Percentiles rank a stretch among this genome's conserved stretches.
phyloP scores from a whole-genome alignment of 2,797 vertebrate genomes.

The Strix occidentalis region DNA sequence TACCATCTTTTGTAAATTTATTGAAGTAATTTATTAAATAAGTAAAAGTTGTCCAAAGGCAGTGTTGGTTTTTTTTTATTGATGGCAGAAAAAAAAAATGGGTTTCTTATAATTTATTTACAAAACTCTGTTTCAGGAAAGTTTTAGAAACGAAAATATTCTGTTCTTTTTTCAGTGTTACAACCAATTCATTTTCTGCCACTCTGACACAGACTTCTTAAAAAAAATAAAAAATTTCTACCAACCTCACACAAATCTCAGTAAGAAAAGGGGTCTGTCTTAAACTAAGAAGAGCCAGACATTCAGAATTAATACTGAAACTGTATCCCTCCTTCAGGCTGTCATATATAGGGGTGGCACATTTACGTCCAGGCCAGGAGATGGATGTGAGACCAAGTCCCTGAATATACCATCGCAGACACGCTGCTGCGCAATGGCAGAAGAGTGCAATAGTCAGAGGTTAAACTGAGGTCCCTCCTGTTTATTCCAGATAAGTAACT shows the following conservation, averaged over 20 bases:
- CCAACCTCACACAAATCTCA: background rate
- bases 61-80: conserved; percentile 18
- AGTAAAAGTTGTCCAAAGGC: conserved; percentile 64
- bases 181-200: background rate
- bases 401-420: background rate
- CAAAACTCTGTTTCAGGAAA: background rate
- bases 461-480: conserved; percentile 16
- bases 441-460: background rate
- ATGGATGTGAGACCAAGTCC: background rate
- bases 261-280: background rate
- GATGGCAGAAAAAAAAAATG: background rate
- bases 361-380: background rate
- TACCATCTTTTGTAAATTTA: conserved; percentile 78
- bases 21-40: conserved; percentile 74
- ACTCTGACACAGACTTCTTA: background rate
- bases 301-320: conserved; percentile 5
- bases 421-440: background rate
- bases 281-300: conserved; percentile 22
- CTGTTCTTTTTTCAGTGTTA: background rate
- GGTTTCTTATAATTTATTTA: conserved; percentile 28
- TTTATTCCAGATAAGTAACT: background rate
- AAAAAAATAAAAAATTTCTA: background rate
- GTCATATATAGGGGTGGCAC: background rate
- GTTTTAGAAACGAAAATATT: conserved; percentile 44
- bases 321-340: background rate